Evolutionary conservation across 2,888 invertebrate species (phyloP).

Genomic region (Limenitis arthemis): DNA sequence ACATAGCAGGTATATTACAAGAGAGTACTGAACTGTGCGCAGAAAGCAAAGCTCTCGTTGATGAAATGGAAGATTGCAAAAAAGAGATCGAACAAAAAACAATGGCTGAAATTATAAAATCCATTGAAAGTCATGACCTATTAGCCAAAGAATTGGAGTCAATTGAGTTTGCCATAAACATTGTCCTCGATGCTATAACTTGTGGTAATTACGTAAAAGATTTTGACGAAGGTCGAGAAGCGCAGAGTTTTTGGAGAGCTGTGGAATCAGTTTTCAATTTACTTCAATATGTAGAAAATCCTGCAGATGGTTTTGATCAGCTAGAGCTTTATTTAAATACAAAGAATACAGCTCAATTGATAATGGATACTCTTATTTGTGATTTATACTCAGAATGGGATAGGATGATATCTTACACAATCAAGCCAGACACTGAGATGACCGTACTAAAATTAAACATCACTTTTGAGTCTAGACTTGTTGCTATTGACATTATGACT

Average conservation of each 20-base stretch:
- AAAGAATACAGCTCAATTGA: slow-evolving; percentile 52
- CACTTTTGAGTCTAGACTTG: slow-evolving; percentile 39
- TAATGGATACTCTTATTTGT: slow-evolving; percentile 56
- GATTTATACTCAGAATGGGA: slow-evolving; percentile 65
- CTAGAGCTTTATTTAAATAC: slow-evolving; percentile 67
- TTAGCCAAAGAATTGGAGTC: slow-evolving; percentile 70
- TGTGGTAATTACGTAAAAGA: slow-evolving; percentile 49
- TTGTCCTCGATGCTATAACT: slow-evolving; percentile 49
- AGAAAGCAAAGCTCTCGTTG: slow-evolving; percentile 55
- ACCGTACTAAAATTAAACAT: slow-evolving; percentile 47
- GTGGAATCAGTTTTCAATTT: slow-evolving; percentile 66
- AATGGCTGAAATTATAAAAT: slow-evolving; percentile 72
- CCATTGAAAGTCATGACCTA: slow-evolving; percentile 72
- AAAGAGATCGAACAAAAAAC: slow-evolving; percentile 74
- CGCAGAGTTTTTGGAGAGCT: slow-evolving; percentile 51
- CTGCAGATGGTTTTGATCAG: slow-evolving; percentile 61
- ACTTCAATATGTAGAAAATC: slow-evolving; percentile 51
- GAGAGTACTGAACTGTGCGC: slow-evolving; percentile 55
- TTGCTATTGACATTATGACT: slow-evolving; percentile 45
- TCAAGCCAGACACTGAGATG: slow-evolving; percentile 35
- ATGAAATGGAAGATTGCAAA: slow-evolving; percentile 69
- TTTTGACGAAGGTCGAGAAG: slow-evolving; percentile 45
- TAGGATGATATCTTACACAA: slow-evolving; percentile 56
- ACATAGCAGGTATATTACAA: slow-evolving; percentile 69
- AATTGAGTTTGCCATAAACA: slow-evolving; percentile 67